Evolutionary conservation across 2,797 vertebrate genomes (phyloP).

Genomic region (Percopsis omiscomaycus): DNA sequence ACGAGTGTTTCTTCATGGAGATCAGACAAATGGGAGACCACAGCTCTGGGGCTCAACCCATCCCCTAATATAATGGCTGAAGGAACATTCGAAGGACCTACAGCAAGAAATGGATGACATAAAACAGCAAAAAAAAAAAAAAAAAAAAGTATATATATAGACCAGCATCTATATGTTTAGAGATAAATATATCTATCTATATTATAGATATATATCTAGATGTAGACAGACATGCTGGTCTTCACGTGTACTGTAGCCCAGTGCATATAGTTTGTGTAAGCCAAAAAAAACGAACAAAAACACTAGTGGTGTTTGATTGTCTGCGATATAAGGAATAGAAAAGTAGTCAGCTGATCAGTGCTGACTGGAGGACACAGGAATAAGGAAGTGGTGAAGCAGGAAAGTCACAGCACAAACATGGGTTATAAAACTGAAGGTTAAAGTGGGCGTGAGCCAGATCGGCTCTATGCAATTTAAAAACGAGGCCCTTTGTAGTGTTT

Average conservation of each 20-base stretch:
- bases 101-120: constrained; percentile 52
- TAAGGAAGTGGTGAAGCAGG: constrained; percentile 53
- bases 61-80: constrained; percentile 42
- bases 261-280: constrained; percentile 17
- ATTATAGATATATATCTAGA: neutral
- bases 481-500: constrained; percentile 76
- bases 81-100: constrained; percentile 50
- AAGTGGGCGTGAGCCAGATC: constrained; percentile 39
- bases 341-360: constrained; percentile 60
- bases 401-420: constrained; percentile 55
- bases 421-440: constrained; percentile 42
- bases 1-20: constrained; percentile 29
- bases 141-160: neutral
- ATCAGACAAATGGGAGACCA: constrained; percentile 20
- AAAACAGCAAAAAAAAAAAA: constrained; percentile 32
- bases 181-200: neutral
- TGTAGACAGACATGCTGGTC: constrained; percentile 3
- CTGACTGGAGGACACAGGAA: constrained; percentile 67
- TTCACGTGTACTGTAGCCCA: constrained; percentile 44
- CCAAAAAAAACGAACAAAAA: constrained; percentile 51
- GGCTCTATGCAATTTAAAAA: constrained; percentile 42
- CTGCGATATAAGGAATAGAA: constrained; percentile 68
- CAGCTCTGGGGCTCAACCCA: constrained; percentile 34
- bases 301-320: constrained; percentile 72
- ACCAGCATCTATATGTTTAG: too few species aligned